A percentile compares a stretch with the other conserved stretches of the same genome.
These are phyloP conservation scores for Lota lota DNA, from an alignment of 2,113 vertebrate genomes.

Conservation along the genomic window DNA sequence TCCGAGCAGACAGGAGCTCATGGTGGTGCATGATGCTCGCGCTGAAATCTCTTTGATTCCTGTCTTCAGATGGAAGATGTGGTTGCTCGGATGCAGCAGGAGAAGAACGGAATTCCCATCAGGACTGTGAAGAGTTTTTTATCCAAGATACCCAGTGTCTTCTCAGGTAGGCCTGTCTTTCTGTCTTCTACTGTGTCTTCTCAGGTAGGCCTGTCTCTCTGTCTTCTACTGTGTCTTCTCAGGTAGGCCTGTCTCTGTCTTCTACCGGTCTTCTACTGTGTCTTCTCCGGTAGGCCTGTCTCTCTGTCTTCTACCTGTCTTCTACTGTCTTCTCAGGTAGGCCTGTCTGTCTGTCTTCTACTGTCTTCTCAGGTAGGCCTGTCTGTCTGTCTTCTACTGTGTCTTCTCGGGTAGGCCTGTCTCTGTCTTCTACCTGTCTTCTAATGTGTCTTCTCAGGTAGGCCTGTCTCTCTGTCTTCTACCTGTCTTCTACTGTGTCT, in stretches of 20 bases:
- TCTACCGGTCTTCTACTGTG: too few species aligned
- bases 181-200: conserved; percentile 74
- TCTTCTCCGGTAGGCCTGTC: conserved; percentile 81
- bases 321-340: conserved; percentile 81
- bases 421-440: too few species aligned
- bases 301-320: neutral
- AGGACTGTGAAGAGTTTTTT: conserved; percentile 88
- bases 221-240: conserved; percentile 89
- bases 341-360: too few species aligned
- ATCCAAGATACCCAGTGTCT: conserved; percentile 88
- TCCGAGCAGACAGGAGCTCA: too few species aligned
- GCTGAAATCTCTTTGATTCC: neutral
- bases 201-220: conserved; percentile 83
- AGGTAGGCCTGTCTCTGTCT: conserved; percentile 80
- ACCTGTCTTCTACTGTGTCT: too few species aligned
- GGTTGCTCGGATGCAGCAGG: conserved; percentile 87
- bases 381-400: too few species aligned
- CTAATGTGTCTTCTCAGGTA: conserved; percentile 89
- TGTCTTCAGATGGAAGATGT: conserved; percentile 81
- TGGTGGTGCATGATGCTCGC: too few species aligned
- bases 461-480: too few species aligned
- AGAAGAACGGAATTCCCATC: conserved; percentile 86
- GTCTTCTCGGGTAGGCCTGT: conserved; percentile 85
- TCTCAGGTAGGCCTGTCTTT: conserved; percentile 82
- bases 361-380: conserved; percentile 84